Evolutionary conservation across 2,888 invertebrate species (phyloP).

Genomic region (Lycocerus yunnanus): DNA sequence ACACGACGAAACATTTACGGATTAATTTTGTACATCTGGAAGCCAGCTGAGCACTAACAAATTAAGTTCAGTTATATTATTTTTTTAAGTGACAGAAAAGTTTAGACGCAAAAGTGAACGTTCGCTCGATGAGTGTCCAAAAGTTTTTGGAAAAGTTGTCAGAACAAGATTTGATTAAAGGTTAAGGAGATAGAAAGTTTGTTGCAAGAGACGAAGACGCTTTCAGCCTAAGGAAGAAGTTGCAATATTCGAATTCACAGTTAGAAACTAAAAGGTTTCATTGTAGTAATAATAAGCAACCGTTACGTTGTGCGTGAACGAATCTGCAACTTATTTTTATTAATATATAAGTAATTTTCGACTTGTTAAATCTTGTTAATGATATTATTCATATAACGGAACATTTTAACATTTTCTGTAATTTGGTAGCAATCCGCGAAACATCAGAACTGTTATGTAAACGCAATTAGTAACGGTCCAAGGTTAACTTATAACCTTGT

Average conservation of each 20-base stretch:
- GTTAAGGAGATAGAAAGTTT: neutral
- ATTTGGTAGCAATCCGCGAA: conserved; percentile 27
- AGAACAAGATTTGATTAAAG: neutral
- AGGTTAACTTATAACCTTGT: conserved; percentile 28
- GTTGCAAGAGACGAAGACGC: neutral
- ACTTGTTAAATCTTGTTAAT: neutral
- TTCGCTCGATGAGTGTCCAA: neutral
- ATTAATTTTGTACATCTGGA: neutral
- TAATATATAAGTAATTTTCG: neutral
- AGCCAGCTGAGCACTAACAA: neutral
- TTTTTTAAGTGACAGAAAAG: neutral
- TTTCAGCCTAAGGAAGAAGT: neutral
- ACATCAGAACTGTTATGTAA: conserved; percentile 24
- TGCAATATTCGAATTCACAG: neutral
- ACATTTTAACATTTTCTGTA: conserved; percentile 15
- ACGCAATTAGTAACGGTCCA: conserved; percentile 35
- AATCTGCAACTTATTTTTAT: neutral
- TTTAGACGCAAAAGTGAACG: neutral
- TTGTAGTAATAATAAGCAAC: neutral
- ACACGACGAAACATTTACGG: too few species aligned
- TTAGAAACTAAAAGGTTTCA: neutral
- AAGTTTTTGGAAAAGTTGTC: neutral
- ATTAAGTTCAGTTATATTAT: neutral
- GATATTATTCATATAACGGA: conserved; percentile 14
- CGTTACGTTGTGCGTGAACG: neutral